These are phyloP conservation scores for Saimiri boliviensis DNA, from an alignment of 2,113 vertebrate genomes.

Conservation along the genomic window DNA sequence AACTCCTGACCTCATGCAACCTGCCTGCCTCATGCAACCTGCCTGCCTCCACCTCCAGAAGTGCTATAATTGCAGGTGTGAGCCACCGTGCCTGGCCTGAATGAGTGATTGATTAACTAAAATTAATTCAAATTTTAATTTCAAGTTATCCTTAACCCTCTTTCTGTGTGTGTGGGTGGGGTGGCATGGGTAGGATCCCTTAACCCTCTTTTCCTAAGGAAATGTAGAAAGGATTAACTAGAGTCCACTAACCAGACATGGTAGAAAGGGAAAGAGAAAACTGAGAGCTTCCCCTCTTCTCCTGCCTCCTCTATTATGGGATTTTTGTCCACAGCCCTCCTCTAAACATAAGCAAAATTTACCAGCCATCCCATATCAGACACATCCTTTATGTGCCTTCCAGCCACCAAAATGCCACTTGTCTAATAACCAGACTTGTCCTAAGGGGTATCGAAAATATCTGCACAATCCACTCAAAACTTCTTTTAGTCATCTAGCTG, in stretches of 20 bases:
- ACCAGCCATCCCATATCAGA: not conserved
- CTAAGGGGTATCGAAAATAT: not conserved
- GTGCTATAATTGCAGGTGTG: no score
- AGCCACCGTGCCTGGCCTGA: no score
- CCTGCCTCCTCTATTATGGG: not conserved
- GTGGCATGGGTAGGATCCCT: not conserved
- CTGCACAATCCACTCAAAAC: not conserved
- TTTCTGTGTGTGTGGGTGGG: no score
- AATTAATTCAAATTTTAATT: not conserved
- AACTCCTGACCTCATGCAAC: no score
- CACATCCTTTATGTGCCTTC: not conserved
- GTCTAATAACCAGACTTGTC: not conserved
- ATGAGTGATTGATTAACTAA: not conserved
- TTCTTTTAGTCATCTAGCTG: not conserved
- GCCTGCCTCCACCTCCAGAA: no score
- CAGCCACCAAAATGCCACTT: not conserved
- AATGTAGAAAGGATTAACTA: not conserved
- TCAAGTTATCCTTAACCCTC: not conserved
- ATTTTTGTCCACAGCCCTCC: not conserved
- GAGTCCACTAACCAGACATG: not conserved
- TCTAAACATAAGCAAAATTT: not conserved
- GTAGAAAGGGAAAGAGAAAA: not conserved
- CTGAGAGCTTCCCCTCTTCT: not conserved
- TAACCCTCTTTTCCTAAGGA: constrained; percentile 32
- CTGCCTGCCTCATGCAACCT: no score